Base-by-base conservation (phyloP, 92 coral and sea anemone species). In the Blastomussa wellsi region DNA sequence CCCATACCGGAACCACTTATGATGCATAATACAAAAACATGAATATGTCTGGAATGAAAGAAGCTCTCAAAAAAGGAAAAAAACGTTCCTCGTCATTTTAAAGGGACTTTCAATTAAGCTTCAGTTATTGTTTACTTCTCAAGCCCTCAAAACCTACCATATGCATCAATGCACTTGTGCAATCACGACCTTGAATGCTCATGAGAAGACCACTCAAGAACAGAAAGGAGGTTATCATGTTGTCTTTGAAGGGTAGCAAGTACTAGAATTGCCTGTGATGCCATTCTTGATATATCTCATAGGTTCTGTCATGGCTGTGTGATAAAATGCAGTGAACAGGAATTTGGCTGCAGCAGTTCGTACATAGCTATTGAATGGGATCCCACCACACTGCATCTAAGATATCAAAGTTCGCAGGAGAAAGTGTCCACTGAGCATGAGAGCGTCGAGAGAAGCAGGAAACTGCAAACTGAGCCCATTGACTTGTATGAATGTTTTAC, bases 291-390 rank as follows among this genome's bases (percentile, higher is more conserved):
- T 59, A 26, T 70, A 10, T 0, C 37, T 35, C 0, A 16, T 17
- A 93, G 96, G 79, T 96, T 96, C 82, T 96, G 99, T 69, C 96
- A 93, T 35, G 99, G 99, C 0, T 96, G 99, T 77, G 64, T 90
- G 14, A 89, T 96, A 19, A 84, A 86, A 67, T 92, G 95, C 87
- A 92, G 88, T 59, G 96, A 94, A 31, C 95, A 92, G 84, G 95
- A 89, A 84, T 96, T 95, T 80, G 93, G 93, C 59, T 89, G 91
- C 84, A 90, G 95, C 31, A 90, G 98, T 72, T 92, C 95, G 2
- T 96, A 90, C 89, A 83, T 96, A 22, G 98, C 98, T 28, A 91
- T 96, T 62, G 99, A 96, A 68, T 96, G 99, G 99, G 98, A 96
- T 48, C 99, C 99, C 0, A 96, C 99, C 15, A 96, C 99, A 14